These are phyloP conservation scores for Quiscalus mexicanus DNA, from an alignment of 2,113 vertebrate species.

Conservation along the genomic window DNA sequence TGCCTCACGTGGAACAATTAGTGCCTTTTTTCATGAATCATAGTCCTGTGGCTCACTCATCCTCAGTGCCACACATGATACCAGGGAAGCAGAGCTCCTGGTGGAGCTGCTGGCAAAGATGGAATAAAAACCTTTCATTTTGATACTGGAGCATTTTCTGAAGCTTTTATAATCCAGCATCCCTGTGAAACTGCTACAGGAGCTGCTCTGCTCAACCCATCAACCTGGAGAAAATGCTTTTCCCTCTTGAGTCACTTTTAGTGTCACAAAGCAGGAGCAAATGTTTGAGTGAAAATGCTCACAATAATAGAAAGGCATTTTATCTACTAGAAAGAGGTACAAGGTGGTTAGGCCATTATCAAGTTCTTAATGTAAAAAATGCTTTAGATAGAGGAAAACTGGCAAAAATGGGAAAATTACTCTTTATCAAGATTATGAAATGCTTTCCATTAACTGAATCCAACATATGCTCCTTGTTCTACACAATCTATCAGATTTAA, in stretches of 20 bases:
- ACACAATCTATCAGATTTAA: background rate
- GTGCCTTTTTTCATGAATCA: background rate
- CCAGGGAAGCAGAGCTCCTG: background rate
- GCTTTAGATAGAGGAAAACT: background rate
- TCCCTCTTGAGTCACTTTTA: background rate
- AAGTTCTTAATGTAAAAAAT: background rate
- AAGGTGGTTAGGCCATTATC: background rate
- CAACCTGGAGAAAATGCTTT: background rate
- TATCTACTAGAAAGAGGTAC: background rate
- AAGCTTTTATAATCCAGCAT: background rate
- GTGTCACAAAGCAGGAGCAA: background rate
- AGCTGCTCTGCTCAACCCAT: background rate
- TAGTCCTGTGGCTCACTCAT: background rate
- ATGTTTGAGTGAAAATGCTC: slow-evolving; percentile 1
- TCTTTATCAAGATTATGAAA: background rate
- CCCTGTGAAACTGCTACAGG: background rate
- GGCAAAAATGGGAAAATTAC: background rate
- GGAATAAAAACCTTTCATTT: background rate
- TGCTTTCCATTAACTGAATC: background rate
- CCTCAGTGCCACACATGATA: background rate
- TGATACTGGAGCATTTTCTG: background rate
- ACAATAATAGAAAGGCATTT: background rate
- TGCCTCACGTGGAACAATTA: background rate
- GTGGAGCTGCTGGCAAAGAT: background rate
- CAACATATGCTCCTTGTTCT: background rate